Percentiles rank a stretch among this genome's conserved stretches.
These are phyloP conservation scores for Conger conger DNA, from an alignment of 2,113 vertebrate species.

Conservation along the genomic window DNA sequence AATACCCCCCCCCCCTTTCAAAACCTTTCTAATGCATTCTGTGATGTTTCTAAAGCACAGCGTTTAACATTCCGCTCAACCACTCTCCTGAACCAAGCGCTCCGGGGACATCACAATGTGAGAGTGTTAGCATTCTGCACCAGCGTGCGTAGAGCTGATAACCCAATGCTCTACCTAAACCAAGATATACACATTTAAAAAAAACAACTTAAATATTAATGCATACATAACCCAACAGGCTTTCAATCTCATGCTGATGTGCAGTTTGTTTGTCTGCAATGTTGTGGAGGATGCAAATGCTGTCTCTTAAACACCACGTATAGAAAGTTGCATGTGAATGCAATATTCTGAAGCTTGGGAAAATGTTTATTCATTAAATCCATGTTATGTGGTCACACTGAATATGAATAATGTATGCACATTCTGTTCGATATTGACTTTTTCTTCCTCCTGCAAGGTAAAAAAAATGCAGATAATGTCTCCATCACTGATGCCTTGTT, in stretches of 20 bases:
- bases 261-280: constrained; percentile 34
- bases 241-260: background rate
- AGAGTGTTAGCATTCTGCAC: constrained; percentile 41
- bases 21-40: constrained; percentile 24
- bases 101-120: constrained; percentile 43
- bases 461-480: constrained; percentile 37
- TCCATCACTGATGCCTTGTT: constrained; percentile 27
- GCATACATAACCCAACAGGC: background rate
- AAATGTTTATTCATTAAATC: constrained; percentile 32
- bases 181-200: background rate
- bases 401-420: constrained; percentile 39
- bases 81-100: constrained; percentile 32
- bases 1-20: background rate
- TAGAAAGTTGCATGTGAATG: background rate
- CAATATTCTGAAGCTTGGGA: background rate
- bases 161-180: background rate
- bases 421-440: constrained; percentile 38
- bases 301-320: constrained; percentile 29
- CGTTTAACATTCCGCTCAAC: constrained; percentile 43
- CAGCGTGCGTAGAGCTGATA: constrained; percentile 18
- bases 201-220: background rate
- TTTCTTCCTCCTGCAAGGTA: constrained; percentile 20
- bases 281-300: constrained; percentile 17
- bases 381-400: background rate
- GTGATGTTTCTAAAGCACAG: constrained; percentile 24